These are phyloP conservation scores for Pollenia angustigena DNA, from an alignment of 2,888 invertebrate species.

Conservation along the genomic window DNA sequence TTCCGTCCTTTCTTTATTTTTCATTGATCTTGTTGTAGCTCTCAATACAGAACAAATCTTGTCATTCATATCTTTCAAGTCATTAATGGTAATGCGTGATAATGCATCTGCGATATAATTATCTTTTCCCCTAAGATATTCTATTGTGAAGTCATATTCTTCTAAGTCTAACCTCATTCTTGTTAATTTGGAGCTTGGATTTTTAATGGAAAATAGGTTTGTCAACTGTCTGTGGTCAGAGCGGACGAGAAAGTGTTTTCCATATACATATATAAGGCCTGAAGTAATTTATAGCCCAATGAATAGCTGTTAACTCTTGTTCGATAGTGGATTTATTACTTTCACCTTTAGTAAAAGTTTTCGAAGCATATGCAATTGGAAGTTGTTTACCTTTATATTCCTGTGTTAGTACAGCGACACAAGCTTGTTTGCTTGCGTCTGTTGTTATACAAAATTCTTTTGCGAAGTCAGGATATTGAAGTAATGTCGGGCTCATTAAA, in stretches of 20 bases:
- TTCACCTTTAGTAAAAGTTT: neutral
- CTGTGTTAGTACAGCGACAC: conserved; percentile 70
- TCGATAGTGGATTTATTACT: conserved; percentile 72
- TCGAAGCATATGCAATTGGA: conserved; percentile 67
- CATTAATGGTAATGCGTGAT: too few species aligned
- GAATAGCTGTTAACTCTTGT: conserved; percentile 75
- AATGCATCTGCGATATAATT: conserved; percentile 49
- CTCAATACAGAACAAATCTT: too few species aligned
- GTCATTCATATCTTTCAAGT: too few species aligned
- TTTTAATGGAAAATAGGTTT: conserved; percentile 75
- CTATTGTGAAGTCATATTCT: conserved; percentile 74
- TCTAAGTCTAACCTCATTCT: conserved; percentile 75
- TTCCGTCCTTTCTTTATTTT: too few species aligned
- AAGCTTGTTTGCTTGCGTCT: conserved; percentile 53
- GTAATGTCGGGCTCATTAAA: conserved; percentile 41
- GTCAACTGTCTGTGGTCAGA: conserved; percentile 75
- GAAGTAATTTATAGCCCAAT: conserved; percentile 71
- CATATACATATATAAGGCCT: too few species aligned
- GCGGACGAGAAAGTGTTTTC: too few species aligned
- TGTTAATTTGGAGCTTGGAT: conserved; percentile 75
- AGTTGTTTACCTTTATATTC: conserved; percentile 38
- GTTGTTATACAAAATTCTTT: conserved; percentile 47
- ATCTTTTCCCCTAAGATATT: conserved; percentile 73
- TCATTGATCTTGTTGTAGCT: too few species aligned
- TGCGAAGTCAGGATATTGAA: conserved; percentile 68